A percentile compares a stretch with the other conserved stretches of the same genome.
phyloP scores from a whole-genome alignment of 2,888 invertebrate species.

The Eupithecia vulgata region DNA sequence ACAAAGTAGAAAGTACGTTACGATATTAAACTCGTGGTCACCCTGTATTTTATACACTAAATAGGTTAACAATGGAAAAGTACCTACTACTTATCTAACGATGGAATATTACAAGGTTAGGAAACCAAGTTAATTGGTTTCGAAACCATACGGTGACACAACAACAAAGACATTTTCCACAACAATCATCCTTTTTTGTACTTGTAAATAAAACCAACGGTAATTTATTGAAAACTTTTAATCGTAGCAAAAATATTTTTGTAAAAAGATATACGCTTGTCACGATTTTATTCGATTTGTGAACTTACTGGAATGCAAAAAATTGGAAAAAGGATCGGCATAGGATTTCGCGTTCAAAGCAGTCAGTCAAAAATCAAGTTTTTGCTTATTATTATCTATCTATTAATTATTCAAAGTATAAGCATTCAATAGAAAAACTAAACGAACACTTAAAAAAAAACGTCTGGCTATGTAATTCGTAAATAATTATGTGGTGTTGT shows the following conservation, averaged over 20 bases:
- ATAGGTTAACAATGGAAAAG: slow-evolving; percentile 16
- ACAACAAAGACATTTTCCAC: too few relatives aligned
- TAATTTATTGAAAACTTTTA: background rate
- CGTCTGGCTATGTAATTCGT: too few relatives aligned
- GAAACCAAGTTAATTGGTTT: slow-evolving; percentile 8
- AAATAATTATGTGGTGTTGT: too few relatives aligned
- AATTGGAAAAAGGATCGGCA: too few relatives aligned
- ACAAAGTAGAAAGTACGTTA: background rate
- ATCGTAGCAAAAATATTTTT: background rate
- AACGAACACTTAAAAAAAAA: too few relatives aligned
- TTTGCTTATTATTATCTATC: too few relatives aligned
- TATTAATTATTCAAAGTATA: too few relatives aligned
- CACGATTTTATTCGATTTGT: background rate
- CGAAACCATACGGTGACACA: background rate
- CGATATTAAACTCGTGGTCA: background rate
- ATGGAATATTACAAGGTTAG: slow-evolving; percentile 21
- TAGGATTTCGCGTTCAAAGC: too few relatives aligned
- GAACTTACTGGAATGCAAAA: background rate
- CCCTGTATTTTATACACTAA: slow-evolving; percentile 6
- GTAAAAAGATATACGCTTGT: background rate
- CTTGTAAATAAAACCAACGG: background rate
- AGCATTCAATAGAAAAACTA: too few relatives aligned
- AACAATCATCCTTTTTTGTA: background rate
- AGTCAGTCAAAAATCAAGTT: too few relatives aligned
- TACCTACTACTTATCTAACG: slow-evolving; percentile 17